Evolutionary conservation across 1,140 invertebrate genomes (phyloP), one percentile per base, ranked within the genome.

Genomic region (Ridgeia piscesae): DNA sequence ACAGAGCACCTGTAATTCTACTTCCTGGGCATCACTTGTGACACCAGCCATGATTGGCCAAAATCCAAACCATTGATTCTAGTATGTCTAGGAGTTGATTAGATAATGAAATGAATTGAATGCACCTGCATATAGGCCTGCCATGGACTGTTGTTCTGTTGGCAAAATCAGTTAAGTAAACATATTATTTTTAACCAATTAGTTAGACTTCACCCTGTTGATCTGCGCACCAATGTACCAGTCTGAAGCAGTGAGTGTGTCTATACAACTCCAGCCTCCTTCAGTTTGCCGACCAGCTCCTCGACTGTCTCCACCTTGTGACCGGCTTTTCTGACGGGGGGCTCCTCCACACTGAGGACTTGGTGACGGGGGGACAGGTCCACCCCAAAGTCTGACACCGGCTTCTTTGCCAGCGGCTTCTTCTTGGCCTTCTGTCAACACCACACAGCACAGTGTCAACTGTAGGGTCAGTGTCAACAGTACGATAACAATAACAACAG

Each of bases 371-470:
- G 96, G 2, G 97, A 94, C 0, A 98, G 96, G 95, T 99, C 99
- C 21, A 99, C 97, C 0, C 98, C 98, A 91, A 99, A 97, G 96
- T 99, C 99, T 94, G 98, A 97, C 0, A 98, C 97, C 33, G 97
- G 97, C 89, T 99, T 96, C 96, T 99, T 99, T 93, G 98, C 98
- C 90, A 99, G 97, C 1, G 99, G 98, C 96, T 99, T 99, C 96
- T 99, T 99, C 96, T 99, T 99, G 0, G 99, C 99, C 97, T 99
- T 99, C 97, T 98, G 95, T 34, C 21, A 94, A 92, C 91, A 27
- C 91, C 92, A 34, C 21, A 92, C 27, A 92, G 92, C 17, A 91
- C n/a, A 91, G n/a, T n/a, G n/a, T n/a, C n/a, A n/a, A n/a, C n/a
- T n/a, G n/a, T n/a, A n/a, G n/a, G n/a, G n/a, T n/a, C n/a, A 77